Evolutionary conservation across 1,140 invertebrate species (phyloP), one percentile per base, ranked within the genome.

Genomic region (Achatina immaculata): DNA sequence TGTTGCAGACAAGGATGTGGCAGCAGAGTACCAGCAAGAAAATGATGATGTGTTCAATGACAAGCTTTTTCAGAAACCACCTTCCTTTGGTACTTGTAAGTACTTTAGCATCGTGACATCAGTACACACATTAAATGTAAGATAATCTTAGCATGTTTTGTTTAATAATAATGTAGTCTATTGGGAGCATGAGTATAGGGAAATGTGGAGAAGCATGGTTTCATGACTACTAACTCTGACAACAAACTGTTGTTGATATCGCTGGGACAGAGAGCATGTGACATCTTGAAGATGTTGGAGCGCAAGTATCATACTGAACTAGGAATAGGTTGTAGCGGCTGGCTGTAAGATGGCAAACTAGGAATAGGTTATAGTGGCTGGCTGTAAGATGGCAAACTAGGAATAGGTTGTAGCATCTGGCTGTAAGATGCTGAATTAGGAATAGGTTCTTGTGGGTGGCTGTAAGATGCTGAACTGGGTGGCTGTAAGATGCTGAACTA

Each of bases 31-130:
- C 11, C 7, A 45, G 9, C 62, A 68, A 38, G 76, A 78, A 48
- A 34, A 69, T 66, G 76, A 78, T 78, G 76, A 78, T 78, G 62
- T 78, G 6, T 78, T 78, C 68, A 62, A 78, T 78, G 76, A 78
- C 6, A 76, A 62, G 34, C 1, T 40, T 0, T 3, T n/a, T 55
- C 31, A 36, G 7, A 76, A 40, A 43, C 48, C 31, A 76, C 74
- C 36, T 40, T 36, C 74, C 36, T 40, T 65, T 62, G 48, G 42
- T 73, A 73, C 71, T 21, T 76, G 51, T 76, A 58, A 76, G 74
- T 34, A 9, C 9, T 34, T 72, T 21, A 16, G 9, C 21, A 28
- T 16, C 9, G 14, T 68, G 14, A 28, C 28, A 31, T 68, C 31
- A n/a, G 31, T 14, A 31, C 9, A 68, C 14, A 68, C 14, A 9